Evolutionary conservation across 2,113 vertebrate genomes (phyloP), one percentile per base, ranked within the genome.

Genomic region (Ondatra zibethicus): DNA sequence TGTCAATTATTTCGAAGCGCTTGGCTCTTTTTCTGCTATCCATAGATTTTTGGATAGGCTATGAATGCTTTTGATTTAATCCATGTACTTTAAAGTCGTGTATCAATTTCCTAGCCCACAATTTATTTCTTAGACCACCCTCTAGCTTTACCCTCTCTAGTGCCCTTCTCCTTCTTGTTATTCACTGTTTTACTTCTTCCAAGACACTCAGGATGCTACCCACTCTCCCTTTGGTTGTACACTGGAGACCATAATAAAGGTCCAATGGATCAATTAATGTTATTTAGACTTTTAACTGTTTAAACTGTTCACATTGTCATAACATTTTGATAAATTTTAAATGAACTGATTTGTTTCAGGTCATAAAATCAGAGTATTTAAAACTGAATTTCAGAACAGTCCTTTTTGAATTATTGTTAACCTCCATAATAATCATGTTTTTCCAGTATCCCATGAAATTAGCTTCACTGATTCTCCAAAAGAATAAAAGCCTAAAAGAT

Each of bases 311-410:
- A 10, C 2, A 73, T 70, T 19, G 92, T 4, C 52, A 36, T 31
- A 87, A 91, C 84, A 96, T 39, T 84, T 70, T 90, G 42, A 91
- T 58, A 72, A 77, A 94, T 11, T 8, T n/a, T 50, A 84, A 65
- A 80, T 45, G 17, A 96, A 89, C 23, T 95, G 33, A 92, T 95
- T 91, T 72, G 11, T 81, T 93, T 87, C 72, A 95, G 50, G 29
- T 92, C 63, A 96, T 94, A 97, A 97, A 96, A 96, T 16, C 23
- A 93, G 96, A 97, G 21, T 93, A 92, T 72, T 90, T 78, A 94
- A 76, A 17, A 66, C 21, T 31, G 25, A 77, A 73, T 94, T 85
- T 94, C 33, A 39, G 90, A 95, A 70, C 16, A 3, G 58, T 93
- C 36, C 42, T 36, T 5, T 87, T 81, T 96, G 29, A 97, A 92